Percentiles rank a stretch among this genome's conserved stretches.
Evolutionary conservation across 2,888 invertebrate species (phyloP).

Genomic region (Agonopterix alstromeriana): DNA sequence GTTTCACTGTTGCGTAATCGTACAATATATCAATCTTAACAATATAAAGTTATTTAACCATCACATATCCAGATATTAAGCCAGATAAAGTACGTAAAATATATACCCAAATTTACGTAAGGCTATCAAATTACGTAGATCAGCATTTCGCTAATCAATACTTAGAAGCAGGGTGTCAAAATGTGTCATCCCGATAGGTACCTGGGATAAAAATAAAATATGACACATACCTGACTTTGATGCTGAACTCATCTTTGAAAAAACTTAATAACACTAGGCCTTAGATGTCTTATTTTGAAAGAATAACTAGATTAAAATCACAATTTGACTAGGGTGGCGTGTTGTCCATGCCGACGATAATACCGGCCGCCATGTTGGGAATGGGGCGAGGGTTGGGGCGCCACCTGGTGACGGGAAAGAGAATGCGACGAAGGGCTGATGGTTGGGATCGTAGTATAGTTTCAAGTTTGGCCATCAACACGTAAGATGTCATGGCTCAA

Average conservation of each 20-base stretch:
- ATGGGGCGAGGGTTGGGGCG: slow-evolving; percentile 27
- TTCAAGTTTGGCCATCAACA: not conserved
- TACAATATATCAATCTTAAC: not conserved
- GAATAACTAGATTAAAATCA: slow-evolving; percentile 15
- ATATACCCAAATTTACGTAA: not conserved
- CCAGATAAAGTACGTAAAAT: not conserved
- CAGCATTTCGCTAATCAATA: slow-evolving; percentile 18
- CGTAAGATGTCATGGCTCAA: not conserved
- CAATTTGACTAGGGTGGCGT: slow-evolving; percentile 32
- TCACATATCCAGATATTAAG: not conserved
- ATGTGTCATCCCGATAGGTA: not conserved
- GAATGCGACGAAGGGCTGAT: slow-evolving; percentile 17
- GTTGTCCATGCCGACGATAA: slow-evolving; percentile 22
- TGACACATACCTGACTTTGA: slow-evolving; percentile 25
- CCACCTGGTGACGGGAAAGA: slow-evolving; percentile 42
- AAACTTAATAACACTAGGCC: not conserved
- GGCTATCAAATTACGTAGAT: slow-evolving; percentile 9
- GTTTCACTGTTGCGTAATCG: slow-evolving; percentile 21
- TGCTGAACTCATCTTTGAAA: slow-evolving; percentile 22
- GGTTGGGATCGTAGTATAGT: slow-evolving; percentile 3
- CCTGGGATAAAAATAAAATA: not conserved
- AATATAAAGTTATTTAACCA: not conserved
- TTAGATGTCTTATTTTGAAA: not conserved
- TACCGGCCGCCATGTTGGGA: slow-evolving; percentile 31
- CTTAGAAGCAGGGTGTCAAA: slow-evolving; percentile 14